A percentile compares a stretch with the other conserved stretches of the same genome.
Conservation (phyloP, 2,113 vertebrate species). For the Sylvietta virens region DNA sequence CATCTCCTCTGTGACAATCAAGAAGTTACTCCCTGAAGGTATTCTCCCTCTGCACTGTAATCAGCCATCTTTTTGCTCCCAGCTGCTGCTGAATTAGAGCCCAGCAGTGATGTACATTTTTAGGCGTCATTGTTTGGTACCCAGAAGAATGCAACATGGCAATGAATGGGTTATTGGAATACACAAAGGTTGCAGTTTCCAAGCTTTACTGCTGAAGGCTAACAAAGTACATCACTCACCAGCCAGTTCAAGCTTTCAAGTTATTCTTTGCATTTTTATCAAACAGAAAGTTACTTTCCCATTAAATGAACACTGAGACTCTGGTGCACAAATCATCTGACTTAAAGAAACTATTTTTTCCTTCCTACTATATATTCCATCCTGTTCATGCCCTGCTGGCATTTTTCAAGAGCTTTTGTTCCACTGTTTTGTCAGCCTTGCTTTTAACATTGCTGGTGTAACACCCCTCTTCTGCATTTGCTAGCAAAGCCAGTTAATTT, state of each 20-base stretch:
- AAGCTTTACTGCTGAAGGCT: neutral
- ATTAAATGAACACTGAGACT: neutral
- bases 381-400: neutral
- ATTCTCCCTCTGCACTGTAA: neutral
- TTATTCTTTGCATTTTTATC: neutral
- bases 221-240: neutral
- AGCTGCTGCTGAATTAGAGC: neutral
- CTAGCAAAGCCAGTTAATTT: neutral
- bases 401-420: neutral
- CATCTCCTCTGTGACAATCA: neutral
- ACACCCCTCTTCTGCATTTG: neutral
- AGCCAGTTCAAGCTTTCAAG: neutral
- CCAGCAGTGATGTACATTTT: neutral
- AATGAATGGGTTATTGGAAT: neutral
- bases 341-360: neutral
- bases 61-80: neutral
- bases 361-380: neutral
- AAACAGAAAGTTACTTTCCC: neutral
- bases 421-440: neutral
- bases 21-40: neutral
- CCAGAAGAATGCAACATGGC: neutral
- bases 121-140: neutral
- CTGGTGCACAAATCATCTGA: neutral
- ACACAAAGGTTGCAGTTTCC: neutral
- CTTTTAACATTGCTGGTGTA: neutral